Evolutionary conservation across 2,113 vertebrate species (phyloP).

Genomic region (Triplophysa rosa): DNA sequence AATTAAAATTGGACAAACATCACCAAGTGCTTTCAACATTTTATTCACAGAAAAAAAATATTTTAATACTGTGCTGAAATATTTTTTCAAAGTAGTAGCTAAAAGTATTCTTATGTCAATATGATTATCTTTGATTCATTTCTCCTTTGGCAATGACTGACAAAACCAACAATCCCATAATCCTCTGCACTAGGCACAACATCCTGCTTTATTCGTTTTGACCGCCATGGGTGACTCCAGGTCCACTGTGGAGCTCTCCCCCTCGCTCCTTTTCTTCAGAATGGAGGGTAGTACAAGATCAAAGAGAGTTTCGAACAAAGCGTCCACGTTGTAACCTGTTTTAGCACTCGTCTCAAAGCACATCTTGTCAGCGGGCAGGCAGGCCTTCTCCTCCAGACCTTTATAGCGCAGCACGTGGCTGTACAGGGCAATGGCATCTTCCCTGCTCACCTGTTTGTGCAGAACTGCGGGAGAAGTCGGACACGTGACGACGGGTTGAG

Average conservation of each 20-base stretch:
- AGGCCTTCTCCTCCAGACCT: slow-evolving; percentile 83
- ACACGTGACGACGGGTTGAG: slow-evolving; percentile 53
- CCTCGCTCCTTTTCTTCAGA: slow-evolving; percentile 79
- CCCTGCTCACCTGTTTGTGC: slow-evolving; percentile 78
- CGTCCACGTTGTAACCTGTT: slow-evolving; percentile 89
- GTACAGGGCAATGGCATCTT: slow-evolving; percentile 86
- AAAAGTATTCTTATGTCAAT: not conserved
- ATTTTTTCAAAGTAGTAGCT: not conserved
- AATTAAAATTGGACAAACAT: slow-evolving; percentile 1
- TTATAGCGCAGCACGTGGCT: slow-evolving; percentile 86
- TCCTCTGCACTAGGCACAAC: slow-evolving; percentile 53
- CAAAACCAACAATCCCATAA: not conserved
- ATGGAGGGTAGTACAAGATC: slow-evolving; percentile 88
- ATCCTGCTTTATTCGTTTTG: slow-evolving; percentile 67
- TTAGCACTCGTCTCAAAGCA: slow-evolving; percentile 98
- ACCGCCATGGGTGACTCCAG: slow-evolving; percentile 72
- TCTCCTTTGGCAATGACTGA: not conserved
- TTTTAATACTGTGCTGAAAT: not conserved
- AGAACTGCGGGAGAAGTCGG: slow-evolving; percentile 56
- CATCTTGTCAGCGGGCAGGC: slow-evolving; percentile 85
- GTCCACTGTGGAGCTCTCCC: slow-evolving; percentile 78
- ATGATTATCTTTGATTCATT: not conserved
- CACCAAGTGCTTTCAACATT: slow-evolving; percentile 3
- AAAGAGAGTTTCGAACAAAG: slow-evolving; percentile 89
- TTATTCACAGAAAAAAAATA: not conserved